A percentile compares a stretch with the other conserved stretches of the same genome.
Conservation (phyloP, 2,888 invertebrate species). For the Eristalis pertinax region DNA sequence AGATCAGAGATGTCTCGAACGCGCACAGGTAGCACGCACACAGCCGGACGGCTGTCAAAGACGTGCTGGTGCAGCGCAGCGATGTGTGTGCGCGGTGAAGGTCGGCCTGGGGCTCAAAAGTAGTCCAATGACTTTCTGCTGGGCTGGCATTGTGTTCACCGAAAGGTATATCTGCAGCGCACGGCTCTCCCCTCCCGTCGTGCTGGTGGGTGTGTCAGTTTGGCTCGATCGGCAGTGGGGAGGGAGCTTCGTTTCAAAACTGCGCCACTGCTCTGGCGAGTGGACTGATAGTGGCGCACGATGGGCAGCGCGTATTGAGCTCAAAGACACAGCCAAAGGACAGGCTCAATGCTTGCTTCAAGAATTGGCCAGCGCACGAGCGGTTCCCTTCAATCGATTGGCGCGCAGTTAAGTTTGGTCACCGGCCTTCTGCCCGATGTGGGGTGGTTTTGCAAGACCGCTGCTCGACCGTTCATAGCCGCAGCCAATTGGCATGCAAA, state of each 20-base stretch:
- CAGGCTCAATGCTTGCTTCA: constrained; percentile 49
- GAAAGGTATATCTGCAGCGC: constrained; percentile 8
- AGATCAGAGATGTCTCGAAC: constrained; percentile 11
- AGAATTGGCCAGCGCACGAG: constrained; percentile 41
- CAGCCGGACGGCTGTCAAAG: background rate
- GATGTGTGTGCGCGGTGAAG: constrained; percentile 17
- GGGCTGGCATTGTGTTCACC: constrained; percentile 11
- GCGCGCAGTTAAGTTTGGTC: constrained; percentile 21
- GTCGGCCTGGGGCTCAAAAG: constrained; percentile 28
- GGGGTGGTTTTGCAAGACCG: constrained; percentile 63
- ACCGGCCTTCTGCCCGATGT: constrained; percentile 42
- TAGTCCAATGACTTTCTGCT: constrained; percentile 50
- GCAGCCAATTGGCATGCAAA: constrained; percentile 56
- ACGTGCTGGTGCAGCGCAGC: background rate
- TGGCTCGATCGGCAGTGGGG: background rate
- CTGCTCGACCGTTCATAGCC: constrained; percentile 19
- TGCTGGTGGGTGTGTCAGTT: constrained; percentile 58
- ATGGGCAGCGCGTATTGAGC: constrained; percentile 54
- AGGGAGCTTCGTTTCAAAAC: background rate
- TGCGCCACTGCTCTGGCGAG: background rate
- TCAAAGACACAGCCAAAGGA: constrained; percentile 65
- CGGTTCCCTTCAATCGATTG: constrained; percentile 49
- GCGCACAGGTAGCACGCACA: background rate
- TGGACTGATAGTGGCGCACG: background rate
- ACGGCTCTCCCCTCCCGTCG: background rate